Conservation (phyloP, 2,797 vertebrate genomes). For the Helostoma temminkii region DNA sequence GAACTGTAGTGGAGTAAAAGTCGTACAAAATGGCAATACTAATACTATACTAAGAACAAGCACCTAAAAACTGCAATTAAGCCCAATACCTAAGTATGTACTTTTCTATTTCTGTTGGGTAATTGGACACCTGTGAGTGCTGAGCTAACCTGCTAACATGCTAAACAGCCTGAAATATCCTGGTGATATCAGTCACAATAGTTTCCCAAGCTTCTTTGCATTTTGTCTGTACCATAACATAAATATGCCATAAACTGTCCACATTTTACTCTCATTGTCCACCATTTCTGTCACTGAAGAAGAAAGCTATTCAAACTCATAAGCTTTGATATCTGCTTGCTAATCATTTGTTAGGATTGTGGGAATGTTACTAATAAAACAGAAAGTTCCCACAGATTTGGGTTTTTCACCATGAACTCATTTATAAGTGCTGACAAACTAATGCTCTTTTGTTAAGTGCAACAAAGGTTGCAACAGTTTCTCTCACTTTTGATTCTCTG, state of each 20-base stretch:
- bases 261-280: not conserved
- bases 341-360: not conserved
- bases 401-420: not conserved
- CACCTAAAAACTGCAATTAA: no score
- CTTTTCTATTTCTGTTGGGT: no score
- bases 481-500: slow-evolving; percentile 4
- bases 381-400: not conserved
- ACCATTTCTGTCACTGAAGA: no score
- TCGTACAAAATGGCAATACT: no score
- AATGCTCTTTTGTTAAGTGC: not conserved
- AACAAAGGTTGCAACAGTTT: not conserved
- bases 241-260: not conserved
- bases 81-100: no score
- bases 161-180: not conserved
- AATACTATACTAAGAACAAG: no score
- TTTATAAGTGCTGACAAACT: not conserved
- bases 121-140: no score
- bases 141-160: no score
- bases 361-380: not conserved
- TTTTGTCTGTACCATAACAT: not conserved
- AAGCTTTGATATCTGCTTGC: not conserved
- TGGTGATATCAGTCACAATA: not conserved
- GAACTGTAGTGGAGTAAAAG: no score
- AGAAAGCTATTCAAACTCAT: not conserved
- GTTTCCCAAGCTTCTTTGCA: not conserved